Evolutionary conservation across 2,113 vertebrate genomes (phyloP).

Genomic region (Xerus inauris): DNA sequence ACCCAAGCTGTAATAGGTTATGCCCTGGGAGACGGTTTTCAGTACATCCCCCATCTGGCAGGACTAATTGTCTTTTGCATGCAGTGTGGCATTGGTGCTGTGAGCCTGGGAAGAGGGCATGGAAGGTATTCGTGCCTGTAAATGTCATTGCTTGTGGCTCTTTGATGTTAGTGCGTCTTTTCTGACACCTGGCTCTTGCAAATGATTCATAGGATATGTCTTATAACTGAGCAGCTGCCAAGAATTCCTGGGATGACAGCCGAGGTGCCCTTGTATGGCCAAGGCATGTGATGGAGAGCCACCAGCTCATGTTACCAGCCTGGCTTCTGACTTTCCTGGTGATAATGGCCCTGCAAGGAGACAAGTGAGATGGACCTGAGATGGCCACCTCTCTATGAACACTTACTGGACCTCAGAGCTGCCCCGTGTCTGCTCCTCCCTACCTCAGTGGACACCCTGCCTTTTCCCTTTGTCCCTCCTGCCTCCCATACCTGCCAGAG

Average conservation of each 20-base stretch:
- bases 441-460: not conserved
- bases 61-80: conserved; percentile 65
- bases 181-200: conserved; percentile 41
- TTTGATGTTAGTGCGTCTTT: not conserved
- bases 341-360: not conserved
- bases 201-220: not conserved
- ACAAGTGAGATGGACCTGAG: not conserved
- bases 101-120: conserved; percentile 10
- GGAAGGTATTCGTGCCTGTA: conserved; percentile 1
- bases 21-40: conserved; percentile 62
- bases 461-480: not conserved
- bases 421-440: not conserved
- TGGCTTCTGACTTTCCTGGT: conserved; percentile 5
- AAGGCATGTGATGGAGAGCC: not conserved
- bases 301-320: not conserved
- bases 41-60: conserved; percentile 63
- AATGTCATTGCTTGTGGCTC: not conserved
- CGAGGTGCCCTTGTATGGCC: not conserved
- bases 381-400: not conserved
- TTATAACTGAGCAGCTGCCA: not conserved
- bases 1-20: conserved; percentile 67
- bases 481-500: not conserved
- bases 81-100: conserved; percentile 4
- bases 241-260: not conserved
- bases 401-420: not conserved